Conservation (phyloP, 2,797 vertebrate species). For the Erethizon dorsatum region DNA sequence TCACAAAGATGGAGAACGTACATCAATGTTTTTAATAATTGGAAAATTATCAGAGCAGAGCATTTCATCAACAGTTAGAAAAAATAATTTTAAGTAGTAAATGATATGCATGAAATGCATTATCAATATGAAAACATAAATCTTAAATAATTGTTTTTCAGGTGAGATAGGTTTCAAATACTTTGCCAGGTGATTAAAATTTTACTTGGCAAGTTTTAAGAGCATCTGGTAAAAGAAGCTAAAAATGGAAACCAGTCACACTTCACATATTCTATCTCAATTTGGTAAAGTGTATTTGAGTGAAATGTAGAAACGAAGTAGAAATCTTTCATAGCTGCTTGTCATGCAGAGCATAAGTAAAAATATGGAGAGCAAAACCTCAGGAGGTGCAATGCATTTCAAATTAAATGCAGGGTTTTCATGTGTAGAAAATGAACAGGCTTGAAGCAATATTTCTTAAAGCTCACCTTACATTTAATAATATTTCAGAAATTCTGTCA, state of each 20-base stretch:
- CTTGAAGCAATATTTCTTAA: neutral
- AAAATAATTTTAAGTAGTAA: conserved; percentile 1
- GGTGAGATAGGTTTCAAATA: neutral
- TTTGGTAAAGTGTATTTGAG: conserved; percentile 20
- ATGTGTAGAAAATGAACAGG: neutral
- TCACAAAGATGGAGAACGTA: neutral
- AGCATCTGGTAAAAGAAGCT: conserved; percentile 50
- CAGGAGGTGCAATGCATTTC: neutral
- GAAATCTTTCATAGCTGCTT: neutral
- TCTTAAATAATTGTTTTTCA: neutral
- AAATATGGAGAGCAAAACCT: conserved; percentile 49
- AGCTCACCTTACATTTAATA: neutral
- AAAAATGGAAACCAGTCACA: conserved; percentile 68
- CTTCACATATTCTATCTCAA: conserved; percentile 44
- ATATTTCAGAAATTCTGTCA: neutral
- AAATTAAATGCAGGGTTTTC: neutral
- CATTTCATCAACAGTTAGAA: neutral
- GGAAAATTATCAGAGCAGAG: neutral
- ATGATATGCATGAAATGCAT: neutral
- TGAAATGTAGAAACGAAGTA: conserved; percentile 63
- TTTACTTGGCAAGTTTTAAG: conserved; percentile 53
- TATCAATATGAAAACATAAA: neutral
- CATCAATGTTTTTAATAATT: neutral
- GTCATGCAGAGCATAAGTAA: neutral
- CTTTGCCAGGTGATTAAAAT: conserved; percentile 52